A percentile compares a stretch with the other conserved stretches of the same genome.
These are phyloP conservation scores for Pogonomyrmex barbatus DNA, from an alignment of 1,140 invertebrate genomes.

Conservation along the genomic window DNA sequence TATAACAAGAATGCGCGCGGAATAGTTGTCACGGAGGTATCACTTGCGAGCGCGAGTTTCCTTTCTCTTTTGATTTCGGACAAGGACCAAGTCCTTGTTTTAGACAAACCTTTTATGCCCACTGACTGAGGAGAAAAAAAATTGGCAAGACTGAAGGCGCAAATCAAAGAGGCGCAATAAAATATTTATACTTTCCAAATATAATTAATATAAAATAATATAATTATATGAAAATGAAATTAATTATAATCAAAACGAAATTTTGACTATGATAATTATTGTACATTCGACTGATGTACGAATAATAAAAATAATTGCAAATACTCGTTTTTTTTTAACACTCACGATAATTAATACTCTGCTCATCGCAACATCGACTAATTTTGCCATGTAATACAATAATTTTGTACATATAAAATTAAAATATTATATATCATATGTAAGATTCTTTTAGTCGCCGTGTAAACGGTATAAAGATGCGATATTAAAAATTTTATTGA, in stretches of 20 bases:
- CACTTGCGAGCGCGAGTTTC: conserved; percentile 37
- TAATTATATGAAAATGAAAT: background rate
- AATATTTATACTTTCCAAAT: background rate
- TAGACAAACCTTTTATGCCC: background rate
- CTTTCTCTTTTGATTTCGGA: conserved; percentile 74
- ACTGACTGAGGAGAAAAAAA: background rate
- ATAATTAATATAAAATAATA: background rate
- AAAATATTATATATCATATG: background rate
- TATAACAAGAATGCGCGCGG: conserved; percentile 63
- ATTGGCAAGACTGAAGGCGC: background rate
- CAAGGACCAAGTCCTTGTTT: background rate
- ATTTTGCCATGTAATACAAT: background rate
- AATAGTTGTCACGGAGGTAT: conserved; percentile 54
- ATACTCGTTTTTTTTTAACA: background rate
- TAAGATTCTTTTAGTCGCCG: background rate
- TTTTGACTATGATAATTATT: background rate
- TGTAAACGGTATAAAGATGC: background rate
- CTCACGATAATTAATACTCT: background rate
- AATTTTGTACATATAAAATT: conserved; percentile 8
- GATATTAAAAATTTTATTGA: conserved; percentile 29
- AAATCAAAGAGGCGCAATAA: background rate
- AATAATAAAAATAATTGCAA: background rate
- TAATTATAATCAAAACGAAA: background rate
- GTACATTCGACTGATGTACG: background rate
- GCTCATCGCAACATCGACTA: background rate